Base-by-base conservation (phyloP, 2,797 vertebrate species). In the Sebastiscus albofasciatus region DNA sequence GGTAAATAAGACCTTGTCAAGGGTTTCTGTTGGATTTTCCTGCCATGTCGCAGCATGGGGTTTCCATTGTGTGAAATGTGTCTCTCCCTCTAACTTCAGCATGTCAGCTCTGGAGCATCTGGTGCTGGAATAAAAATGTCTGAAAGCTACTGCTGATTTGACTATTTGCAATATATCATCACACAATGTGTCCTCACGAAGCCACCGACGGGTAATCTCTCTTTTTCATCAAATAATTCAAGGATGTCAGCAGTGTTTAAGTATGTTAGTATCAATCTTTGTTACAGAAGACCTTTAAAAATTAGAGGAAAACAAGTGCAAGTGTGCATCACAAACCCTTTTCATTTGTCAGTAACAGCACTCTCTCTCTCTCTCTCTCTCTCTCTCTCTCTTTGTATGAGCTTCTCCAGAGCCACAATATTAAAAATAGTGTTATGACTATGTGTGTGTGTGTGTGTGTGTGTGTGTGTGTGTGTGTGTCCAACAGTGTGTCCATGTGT, bases 371-470 rank as follows among this genome's bases (percentile, higher is more conserved):
- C 49, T n/a, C 24, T 77, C n/a, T n/a, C n/a, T n/a, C 62, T 87
- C 22, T 77, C 18, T 22, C 8, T 52, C 49, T 52, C 49, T n/a
- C 24, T 77, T 20, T 73, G 24, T 76, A 52, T 82, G 80, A 82
- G 82, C 36, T 26, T 11, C 78, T 69, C 74, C 72, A 85, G 72
- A 80, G 79, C 58, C 34, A 22, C 68, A 10, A 24, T 72, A 76
- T 89, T 86, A 88, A 90, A 90, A 89, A 90, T 76, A 80, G 64
- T 86, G 79, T 82, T 77, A 65, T 56, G 77, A 72, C 81, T 77
- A 46, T 62, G 24, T 66, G 73, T 36, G 39, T 72, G 27, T 27
- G 67, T 29, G 31, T 33, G 31, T 34, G 27, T 27, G 67, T 29
- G 27, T 77, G 52, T 61, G 22, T 65, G 72, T 34, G 34, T 72